phyloP scores from a whole-genome alignment of 2,888 invertebrate species.

The Molanna angustata region DNA sequence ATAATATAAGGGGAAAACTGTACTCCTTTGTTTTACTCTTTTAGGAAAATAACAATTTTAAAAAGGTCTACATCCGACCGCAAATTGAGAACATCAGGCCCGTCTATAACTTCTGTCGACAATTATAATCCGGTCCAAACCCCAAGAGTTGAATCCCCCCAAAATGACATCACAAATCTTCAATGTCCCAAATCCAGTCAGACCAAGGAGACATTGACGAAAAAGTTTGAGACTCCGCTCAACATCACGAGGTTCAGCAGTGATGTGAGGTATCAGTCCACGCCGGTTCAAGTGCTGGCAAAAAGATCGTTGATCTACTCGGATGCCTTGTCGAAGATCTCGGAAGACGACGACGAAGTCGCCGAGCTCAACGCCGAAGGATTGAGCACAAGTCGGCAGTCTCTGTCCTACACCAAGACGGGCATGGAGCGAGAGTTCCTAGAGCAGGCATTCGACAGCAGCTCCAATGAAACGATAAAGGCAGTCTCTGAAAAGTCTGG shows the following conservation, averaged over 20 bases:
- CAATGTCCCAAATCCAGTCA: no score
- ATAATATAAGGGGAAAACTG: no score
- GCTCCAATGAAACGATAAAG: conserved; percentile 32
- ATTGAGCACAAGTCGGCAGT: neutral
- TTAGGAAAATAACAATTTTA: neutral
- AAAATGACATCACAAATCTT: neutral
- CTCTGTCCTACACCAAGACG: conserved; percentile 4
- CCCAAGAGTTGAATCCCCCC: no score
- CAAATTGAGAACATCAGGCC: neutral
- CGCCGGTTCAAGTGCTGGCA: conserved; percentile 40
- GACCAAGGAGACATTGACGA: no score
- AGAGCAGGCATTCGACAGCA: conserved; percentile 44
- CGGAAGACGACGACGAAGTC: conserved; percentile 36
- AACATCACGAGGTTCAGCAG: conserved; percentile 46
- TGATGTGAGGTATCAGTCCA: conserved; percentile 46
- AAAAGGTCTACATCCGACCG: neutral
- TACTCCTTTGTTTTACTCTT: neutral
- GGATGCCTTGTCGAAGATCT: conserved; percentile 32
- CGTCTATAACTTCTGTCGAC: neutral
- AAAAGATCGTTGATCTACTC: conserved; percentile 47
- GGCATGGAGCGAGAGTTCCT: conserved; percentile 43
- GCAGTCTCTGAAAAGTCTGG: neutral
- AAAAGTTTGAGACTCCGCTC: conserved; percentile 38
- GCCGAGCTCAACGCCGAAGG: neutral
- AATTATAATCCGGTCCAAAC: no score